Percentiles rank a stretch among this genome's conserved stretches.
phyloP scores from a whole-genome alignment of 1,140 invertebrate species.

The Brachionus paranguensis region DNA sequence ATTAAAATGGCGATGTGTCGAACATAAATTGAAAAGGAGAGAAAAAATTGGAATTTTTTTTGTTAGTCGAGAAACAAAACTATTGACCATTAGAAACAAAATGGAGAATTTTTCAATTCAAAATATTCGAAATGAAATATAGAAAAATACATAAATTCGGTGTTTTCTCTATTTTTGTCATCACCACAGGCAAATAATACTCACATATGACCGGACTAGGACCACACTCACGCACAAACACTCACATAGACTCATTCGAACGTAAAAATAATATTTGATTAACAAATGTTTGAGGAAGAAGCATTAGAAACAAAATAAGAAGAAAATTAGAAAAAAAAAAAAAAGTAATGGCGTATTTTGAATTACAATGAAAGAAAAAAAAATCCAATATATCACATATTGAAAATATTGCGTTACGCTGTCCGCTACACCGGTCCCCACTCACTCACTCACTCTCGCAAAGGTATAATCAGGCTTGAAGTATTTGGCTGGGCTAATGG shows the following conservation, averaged over 20 bases:
- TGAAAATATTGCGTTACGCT: neutral
- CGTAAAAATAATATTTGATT: conserved; percentile 9
- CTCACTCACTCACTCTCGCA: neutral
- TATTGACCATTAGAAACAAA: conserved; percentile 21
- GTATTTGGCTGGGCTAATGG: neutral
- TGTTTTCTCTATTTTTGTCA: conserved; percentile 17
- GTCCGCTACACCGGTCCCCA: neutral
- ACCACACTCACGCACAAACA: neutral
- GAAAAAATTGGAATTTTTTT: no score
- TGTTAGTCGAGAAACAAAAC: neutral
- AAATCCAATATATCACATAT: neutral
- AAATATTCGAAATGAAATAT: conserved; percentile 24
- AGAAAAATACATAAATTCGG: conserved; percentile 12
- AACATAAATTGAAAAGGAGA: neutral
- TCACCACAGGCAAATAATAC: neutral
- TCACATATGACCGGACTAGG: neutral
- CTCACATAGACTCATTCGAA: neutral
- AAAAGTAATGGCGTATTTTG: conserved; percentile 10
- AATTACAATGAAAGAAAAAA: neutral
- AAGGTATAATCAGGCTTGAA: conserved; percentile 8
- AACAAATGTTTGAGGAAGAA: conserved; percentile 17
- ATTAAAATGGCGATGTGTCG: neutral
- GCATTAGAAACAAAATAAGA: conserved; percentile 2
- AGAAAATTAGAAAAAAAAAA: conserved; percentile 1
- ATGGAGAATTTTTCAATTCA: conserved; percentile 26